phyloP scores from a whole-genome alignment of 2,888 invertebrate species.

The Platynereis dumerilii region DNA sequence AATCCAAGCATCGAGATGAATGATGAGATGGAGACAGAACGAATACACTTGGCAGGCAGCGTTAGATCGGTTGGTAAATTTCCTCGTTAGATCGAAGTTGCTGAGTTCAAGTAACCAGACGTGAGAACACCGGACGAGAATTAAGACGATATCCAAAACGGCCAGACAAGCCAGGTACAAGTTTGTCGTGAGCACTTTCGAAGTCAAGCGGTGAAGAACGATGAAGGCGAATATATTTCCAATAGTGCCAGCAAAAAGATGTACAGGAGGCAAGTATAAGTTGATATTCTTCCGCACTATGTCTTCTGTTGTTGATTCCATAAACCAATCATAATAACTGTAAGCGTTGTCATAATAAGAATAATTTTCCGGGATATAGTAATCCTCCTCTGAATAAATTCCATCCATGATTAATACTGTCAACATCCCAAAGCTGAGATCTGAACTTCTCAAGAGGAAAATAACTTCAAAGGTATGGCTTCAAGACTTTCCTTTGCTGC shows the following conservation, averaged over 20 bases:
- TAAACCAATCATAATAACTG: slow-evolving; percentile 9
- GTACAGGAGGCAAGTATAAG: slow-evolving; percentile 45
- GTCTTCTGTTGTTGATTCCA: slow-evolving; percentile 9
- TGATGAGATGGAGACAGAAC: slow-evolving; percentile 49
- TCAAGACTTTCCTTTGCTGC: no score
- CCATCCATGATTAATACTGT: neutral
- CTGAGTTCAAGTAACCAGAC: slow-evolving; percentile 44
- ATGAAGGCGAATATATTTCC: slow-evolving; percentile 45
- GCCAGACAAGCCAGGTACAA: slow-evolving; percentile 51
- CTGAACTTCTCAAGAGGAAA: neutral
- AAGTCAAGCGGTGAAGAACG: slow-evolving; percentile 45
- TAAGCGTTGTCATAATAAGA: slow-evolving; percentile 1
- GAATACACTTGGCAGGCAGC: slow-evolving; percentile 39
- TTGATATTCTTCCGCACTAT: slow-evolving; percentile 30
- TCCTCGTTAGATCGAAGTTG: slow-evolving; percentile 11
- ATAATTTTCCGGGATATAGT: neutral
- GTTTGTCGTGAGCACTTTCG: slow-evolving; percentile 55
- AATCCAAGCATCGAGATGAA: slow-evolving; percentile 55
- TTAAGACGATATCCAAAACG: slow-evolving; percentile 49
- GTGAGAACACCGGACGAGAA: slow-evolving; percentile 55
- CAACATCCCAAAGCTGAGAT: neutral
- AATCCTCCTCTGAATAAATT: neutral
- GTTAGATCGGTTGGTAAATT: slow-evolving; percentile 16
- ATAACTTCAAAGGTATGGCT: neutral
- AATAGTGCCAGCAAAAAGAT: slow-evolving; percentile 50